Conservation (phyloP, 1,140 invertebrate species). For the Drosophila saltans region DNA sequence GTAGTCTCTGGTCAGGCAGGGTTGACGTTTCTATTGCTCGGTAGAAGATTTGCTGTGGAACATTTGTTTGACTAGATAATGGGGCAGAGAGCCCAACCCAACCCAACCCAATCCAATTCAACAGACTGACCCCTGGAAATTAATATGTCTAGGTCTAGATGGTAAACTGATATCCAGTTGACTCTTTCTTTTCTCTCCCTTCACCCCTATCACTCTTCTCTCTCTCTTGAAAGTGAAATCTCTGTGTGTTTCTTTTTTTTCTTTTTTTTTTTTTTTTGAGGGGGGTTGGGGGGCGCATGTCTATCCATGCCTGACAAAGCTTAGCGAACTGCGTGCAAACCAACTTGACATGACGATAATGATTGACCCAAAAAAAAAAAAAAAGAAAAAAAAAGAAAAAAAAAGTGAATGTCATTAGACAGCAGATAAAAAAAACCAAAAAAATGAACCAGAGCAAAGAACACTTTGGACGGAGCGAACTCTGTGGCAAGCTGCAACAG, state of each 20-base stretch:
- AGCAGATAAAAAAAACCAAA: constrained; percentile 65
- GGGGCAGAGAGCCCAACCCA: constrained; percentile 44
- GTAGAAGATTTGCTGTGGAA: constrained; percentile 52
- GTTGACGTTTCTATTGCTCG: constrained; percentile 60
- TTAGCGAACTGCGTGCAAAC: constrained; percentile 76
- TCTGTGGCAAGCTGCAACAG: constrained; percentile 56
- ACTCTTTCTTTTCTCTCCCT: constrained; percentile 12
- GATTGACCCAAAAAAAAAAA: constrained; percentile 72
- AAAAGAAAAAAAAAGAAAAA: constrained; percentile 16
- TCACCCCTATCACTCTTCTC: constrained; percentile 62
- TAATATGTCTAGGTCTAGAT: constrained; percentile 38
- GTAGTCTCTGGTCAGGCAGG: constrained; percentile 28
- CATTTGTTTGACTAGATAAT: constrained; percentile 80
- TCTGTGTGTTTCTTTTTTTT: constrained; percentile 21
- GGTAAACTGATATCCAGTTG: constrained; percentile 59
- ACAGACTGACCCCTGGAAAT: constrained; percentile 59
- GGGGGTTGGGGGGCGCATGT: constrained; percentile 32
- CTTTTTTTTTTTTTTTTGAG: constrained; percentile 12
- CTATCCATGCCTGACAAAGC: constrained; percentile 45
- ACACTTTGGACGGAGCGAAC: constrained; percentile 24
- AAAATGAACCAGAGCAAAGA: constrained; percentile 49
- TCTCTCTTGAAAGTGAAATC: constrained; percentile 79
- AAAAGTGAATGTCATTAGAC: constrained; percentile 81
- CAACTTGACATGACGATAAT: constrained; percentile 78
- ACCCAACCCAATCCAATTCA: neutral